These are phyloP conservation scores for Cyphomyrmex costatus DNA, from an alignment of 1,140 invertebrate genomes.

Conservation along the genomic window DNA sequence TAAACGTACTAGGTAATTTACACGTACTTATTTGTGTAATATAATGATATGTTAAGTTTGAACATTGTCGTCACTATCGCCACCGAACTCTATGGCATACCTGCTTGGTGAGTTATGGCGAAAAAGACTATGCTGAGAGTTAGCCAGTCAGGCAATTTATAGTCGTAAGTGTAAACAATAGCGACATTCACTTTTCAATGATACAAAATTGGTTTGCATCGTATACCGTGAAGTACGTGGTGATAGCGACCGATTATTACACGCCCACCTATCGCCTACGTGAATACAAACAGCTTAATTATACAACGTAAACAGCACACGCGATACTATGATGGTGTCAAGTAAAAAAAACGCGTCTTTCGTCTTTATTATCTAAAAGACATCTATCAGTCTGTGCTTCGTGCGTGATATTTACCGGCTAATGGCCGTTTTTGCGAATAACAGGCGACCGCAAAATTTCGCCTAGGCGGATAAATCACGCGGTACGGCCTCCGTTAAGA, in stretches of 20 bases:
- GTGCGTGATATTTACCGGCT: slow-evolving; percentile 44
- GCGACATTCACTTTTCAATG: slow-evolving; percentile 63
- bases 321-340: slow-evolving; percentile 26
- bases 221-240: slow-evolving; percentile 21
- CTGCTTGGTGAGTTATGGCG: slow-evolving; percentile 25
- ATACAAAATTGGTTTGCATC: slow-evolving; percentile 53
- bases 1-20: slow-evolving; percentile 18
- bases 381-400: slow-evolving; percentile 21
- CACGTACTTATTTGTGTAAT: slow-evolving; percentile 12
- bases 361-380: slow-evolving; percentile 57
- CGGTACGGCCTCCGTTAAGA: slow-evolving; percentile 26
- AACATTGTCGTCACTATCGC: slow-evolving; percentile 35
- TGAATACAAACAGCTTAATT: slow-evolving; percentile 64
- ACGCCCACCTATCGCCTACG: slow-evolving; percentile 52
- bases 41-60: slow-evolving; percentile 46
- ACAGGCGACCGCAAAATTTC: slow-evolving; percentile 52
- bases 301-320: slow-evolving; percentile 48
- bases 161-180: slow-evolving; percentile 41
- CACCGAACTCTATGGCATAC: not conserved
- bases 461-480: slow-evolving; percentile 65
- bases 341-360: slow-evolving; percentile 51
- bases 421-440: slow-evolving; percentile 54
- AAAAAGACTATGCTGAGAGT: not conserved
- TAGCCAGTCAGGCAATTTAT: slow-evolving; percentile 32
- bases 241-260: slow-evolving; percentile 55